Conservation (phyloP, 2,888 invertebrate species). For the Dendrolimus houi region DNA sequence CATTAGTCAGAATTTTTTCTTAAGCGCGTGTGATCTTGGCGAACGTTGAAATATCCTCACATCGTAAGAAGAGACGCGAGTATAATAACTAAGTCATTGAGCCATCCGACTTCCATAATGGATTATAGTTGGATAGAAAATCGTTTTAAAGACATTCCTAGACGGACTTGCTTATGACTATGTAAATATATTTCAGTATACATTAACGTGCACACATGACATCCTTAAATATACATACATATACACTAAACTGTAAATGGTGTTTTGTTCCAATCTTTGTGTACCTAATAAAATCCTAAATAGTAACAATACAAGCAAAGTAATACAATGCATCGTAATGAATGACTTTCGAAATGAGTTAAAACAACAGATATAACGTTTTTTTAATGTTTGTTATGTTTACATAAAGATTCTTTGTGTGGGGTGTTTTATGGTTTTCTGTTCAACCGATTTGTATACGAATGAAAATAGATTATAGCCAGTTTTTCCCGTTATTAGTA, state of each 20-base stretch:
- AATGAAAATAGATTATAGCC: slow-evolving; percentile 74
- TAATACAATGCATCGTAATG: slow-evolving; percentile 49
- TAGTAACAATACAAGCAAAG: slow-evolving; percentile 44
- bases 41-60: too few relatives aligned
- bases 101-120: too few relatives aligned
- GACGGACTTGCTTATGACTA: too few relatives aligned
- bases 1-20: too few relatives aligned
- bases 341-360: slow-evolving; percentile 71
- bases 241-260: slow-evolving; percentile 2
- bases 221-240: too few relatives aligned
- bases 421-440: slow-evolving; percentile 74
- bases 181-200: too few relatives aligned
- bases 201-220: too few relatives aligned
- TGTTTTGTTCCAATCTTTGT: slow-evolving; percentile 6
- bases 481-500: slow-evolving; percentile 74
- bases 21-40: too few relatives aligned
- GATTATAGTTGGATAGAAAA: too few relatives aligned
- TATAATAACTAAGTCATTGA: too few relatives aligned
- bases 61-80: too few relatives aligned
- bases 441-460: slow-evolving; percentile 74
- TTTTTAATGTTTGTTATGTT: slow-evolving; percentile 69
- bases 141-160: too few relatives aligned
- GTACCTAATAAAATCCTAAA: slow-evolving; percentile 38
- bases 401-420: slow-evolving; percentile 75
- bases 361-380: slow-evolving; percentile 70